Conservation (phyloP, 2,797 vertebrate species). For the Rhadinocentrus ornatus region DNA sequence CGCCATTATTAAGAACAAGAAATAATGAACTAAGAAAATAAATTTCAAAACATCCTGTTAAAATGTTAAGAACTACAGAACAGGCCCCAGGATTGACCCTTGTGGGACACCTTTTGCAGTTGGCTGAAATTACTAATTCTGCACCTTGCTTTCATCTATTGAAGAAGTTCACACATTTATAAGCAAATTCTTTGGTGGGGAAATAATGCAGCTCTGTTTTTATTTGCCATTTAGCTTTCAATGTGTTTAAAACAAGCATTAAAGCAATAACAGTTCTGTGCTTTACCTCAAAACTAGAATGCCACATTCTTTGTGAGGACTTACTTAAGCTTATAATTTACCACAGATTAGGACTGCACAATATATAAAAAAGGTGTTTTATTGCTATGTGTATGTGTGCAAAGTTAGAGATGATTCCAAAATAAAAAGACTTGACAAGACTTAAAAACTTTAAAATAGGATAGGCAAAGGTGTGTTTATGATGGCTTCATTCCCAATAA, state of each 20-base stretch:
- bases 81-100: background rate
- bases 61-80: background rate
- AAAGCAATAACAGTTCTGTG: background rate
- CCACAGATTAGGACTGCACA: background rate
- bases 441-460: too few relatives aligned
- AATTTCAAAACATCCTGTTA: background rate
- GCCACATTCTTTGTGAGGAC: background rate
- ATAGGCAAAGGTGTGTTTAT: too few relatives aligned
- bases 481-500: too few relatives aligned
- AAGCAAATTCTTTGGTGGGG: too few relatives aligned
- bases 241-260: too few relatives aligned
- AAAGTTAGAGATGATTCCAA: too few relatives aligned
- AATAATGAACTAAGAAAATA: background rate
- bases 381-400: too few relatives aligned
- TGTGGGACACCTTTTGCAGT: conserved; percentile 4
- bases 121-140: background rate
- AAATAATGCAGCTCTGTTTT: too few relatives aligned
- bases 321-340: background rate
- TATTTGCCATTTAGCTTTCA: too few relatives aligned
- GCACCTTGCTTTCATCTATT: background rate
- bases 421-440: too few relatives aligned
- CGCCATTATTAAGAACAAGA: background rate
- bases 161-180: background rate
- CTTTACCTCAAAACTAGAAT: background rate
- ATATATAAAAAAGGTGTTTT: background rate